Conservation (phyloP, 2,797 vertebrate species). For the Catharus ustulatus region DNA sequence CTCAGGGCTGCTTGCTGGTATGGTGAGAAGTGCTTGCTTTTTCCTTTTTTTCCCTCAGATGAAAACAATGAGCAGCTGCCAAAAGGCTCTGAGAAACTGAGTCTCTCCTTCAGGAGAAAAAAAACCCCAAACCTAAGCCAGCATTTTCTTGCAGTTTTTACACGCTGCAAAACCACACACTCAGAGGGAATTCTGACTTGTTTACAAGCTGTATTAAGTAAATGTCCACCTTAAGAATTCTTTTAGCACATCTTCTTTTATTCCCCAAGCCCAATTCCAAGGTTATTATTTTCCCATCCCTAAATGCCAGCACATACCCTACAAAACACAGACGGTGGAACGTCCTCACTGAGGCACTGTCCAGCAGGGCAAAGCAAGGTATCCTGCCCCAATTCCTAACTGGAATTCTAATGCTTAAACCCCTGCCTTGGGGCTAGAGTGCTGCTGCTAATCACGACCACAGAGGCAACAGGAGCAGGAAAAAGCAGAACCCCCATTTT, state of each 20-base stretch:
- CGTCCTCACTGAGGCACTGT: fast-evolving
- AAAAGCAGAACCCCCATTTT: background rate
- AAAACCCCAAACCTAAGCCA: background rate
- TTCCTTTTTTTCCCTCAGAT: background rate
- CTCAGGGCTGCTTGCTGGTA: background rate
- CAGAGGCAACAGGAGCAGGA: background rate
- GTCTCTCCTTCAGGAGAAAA: background rate
- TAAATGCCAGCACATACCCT: background rate
- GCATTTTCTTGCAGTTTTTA: background rate
- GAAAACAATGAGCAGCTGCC: background rate
- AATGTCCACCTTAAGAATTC: background rate
- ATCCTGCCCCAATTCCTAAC: background rate
- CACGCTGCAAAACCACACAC: background rate
- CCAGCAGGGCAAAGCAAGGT: background rate
- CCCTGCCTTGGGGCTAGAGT: background rate
- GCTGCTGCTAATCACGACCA: background rate
- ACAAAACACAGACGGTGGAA: background rate
- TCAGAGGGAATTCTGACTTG: background rate
- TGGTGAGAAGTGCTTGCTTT: fast-evolving
- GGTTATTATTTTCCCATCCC: background rate
- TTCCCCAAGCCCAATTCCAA: background rate
- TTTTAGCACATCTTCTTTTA: fast-evolving
- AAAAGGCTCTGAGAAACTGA: background rate
- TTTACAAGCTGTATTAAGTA: background rate
- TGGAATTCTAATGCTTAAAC: fast-evolving